A percentile compares a stretch with the other conserved stretches of the same genome.
Conservation (phyloP, 1,140 invertebrate genomes). For the Glossosoma conforme region DNA sequence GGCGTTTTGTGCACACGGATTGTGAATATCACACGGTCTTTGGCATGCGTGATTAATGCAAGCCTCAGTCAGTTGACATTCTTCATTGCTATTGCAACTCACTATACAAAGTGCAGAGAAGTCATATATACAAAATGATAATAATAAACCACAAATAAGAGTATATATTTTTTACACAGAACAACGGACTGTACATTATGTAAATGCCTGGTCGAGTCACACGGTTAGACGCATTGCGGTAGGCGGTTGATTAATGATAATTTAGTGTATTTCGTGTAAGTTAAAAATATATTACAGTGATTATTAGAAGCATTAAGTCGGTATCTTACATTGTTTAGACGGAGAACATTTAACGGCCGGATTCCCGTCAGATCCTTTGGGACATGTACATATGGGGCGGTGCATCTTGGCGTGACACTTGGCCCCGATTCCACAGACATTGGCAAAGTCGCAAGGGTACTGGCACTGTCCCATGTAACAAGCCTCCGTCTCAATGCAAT, state of each 20-base stretch:
- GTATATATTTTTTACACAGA: slow-evolving; percentile 8
- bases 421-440: slow-evolving; percentile 62
- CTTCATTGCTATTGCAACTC: slow-evolving; percentile 74
- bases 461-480: slow-evolving; percentile 69
- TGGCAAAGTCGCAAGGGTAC: slow-evolving; percentile 68
- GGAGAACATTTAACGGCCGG: slow-evolving; percentile 68
- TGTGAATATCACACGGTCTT: slow-evolving; percentile 74
- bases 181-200: slow-evolving; percentile 4
- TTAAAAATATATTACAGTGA: slow-evolving; percentile 16
- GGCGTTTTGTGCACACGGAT: slow-evolving; percentile 78
- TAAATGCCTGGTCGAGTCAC: slow-evolving; percentile 23
- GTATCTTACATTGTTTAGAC: slow-evolving; percentile 63
- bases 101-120: slow-evolving; percentile 54
- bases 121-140: slow-evolving; percentile 16
- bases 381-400: slow-evolving; percentile 72
- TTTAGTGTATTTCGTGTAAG: slow-evolving; percentile 4
- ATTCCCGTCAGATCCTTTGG: slow-evolving; percentile 68
- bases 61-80: slow-evolving; percentile 74
- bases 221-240: slow-evolving; percentile 21
- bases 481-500: slow-evolving; percentile 69
- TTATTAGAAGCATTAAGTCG: slow-evolving; percentile 22
- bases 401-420: slow-evolving; percentile 69
- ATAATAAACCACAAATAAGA: slow-evolving; percentile 2
- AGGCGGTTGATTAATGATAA: slow-evolving; percentile 8
- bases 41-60: slow-evolving; percentile 77